Conservation (phyloP, 2,113 vertebrate species). For the Lutjanus erythropterus region DNA sequence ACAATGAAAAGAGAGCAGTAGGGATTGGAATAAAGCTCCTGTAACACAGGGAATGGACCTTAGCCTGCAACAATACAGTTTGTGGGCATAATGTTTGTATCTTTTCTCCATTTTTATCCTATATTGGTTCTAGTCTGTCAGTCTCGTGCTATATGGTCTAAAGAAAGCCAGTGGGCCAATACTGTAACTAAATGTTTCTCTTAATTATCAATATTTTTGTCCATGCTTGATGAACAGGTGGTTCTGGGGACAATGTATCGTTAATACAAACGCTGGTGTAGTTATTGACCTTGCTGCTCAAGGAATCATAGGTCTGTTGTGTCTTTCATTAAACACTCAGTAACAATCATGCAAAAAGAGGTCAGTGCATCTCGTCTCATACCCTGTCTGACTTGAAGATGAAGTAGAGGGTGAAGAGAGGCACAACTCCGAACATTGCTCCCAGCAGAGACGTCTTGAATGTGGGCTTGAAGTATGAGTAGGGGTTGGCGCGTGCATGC, state of each 20-base stretch:
- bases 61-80: background rate
- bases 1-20: background rate
- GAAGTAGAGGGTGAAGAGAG: conserved; percentile 83
- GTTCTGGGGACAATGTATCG: background rate
- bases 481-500: conserved; percentile 86
- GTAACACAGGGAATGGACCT: background rate
- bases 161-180: background rate
- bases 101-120: background rate
- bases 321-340: background rate
- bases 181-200: background rate
- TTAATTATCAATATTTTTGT: background rate
- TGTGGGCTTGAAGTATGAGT: conserved; percentile 86
- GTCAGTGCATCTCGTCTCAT: conserved; percentile 25
- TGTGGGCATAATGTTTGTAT: background rate
- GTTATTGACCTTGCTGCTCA: background rate
- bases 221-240: background rate
- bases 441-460: conserved; percentile 89
- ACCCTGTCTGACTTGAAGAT: conserved; percentile 89
- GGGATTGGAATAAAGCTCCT: background rate
- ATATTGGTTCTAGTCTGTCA: background rate
- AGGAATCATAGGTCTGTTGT: background rate
- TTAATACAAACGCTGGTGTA: background rate
- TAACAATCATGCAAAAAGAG: background rate
- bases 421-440: conserved; percentile 78
- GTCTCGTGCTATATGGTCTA: background rate